Percentiles rank a stretch among this genome's conserved stretches.
Conservation (phyloP, 2,797 vertebrate genomes). For the Microctenopoma lineatum region DNA sequence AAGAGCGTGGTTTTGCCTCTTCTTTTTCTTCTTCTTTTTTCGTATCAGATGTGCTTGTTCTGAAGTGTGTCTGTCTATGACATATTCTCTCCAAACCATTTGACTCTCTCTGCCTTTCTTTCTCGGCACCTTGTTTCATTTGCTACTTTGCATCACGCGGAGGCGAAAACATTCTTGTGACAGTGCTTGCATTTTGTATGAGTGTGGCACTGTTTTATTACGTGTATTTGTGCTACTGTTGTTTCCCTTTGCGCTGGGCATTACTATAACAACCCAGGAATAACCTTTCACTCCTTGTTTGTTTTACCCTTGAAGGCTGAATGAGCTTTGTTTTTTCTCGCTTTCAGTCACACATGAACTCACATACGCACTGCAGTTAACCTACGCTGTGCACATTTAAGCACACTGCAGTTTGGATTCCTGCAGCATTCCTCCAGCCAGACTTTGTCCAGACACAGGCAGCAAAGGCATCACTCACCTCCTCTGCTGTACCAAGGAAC, state of each 20-base stretch:
- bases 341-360: slow-evolving; percentile 34
- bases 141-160: background rate
- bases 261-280: slow-evolving; percentile 67
- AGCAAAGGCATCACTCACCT: slow-evolving; percentile 21
- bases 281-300: slow-evolving; percentile 55
- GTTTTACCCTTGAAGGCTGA: slow-evolving; percentile 51
- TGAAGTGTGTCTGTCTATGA: slow-evolving; percentile 31
- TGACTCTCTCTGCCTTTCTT: slow-evolving; percentile 15
- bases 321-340: slow-evolving; percentile 61
- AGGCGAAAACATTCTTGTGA: background rate
- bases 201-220: slow-evolving; percentile 10
- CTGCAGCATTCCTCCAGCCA: slow-evolving; percentile 48
- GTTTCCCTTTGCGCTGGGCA: slow-evolving; percentile 30
- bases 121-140: slow-evolving; percentile 1
- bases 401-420: slow-evolving; percentile 54
- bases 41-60: slow-evolving; percentile 55
- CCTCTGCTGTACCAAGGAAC: background rate
- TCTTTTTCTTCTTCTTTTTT: slow-evolving; percentile 10
- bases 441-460: slow-evolving; percentile 42
- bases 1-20: slow-evolving; percentile 39
- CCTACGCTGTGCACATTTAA: slow-evolving; percentile 44
- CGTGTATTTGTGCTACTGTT: slow-evolving; percentile 8
- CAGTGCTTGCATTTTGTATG: background rate
- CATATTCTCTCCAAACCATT: slow-evolving; percentile 28
- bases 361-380: slow-evolving; percentile 38